phyloP scores from a whole-genome alignment of 2,797 vertebrate genomes.

The Chiroxiphia lanceolata region DNA sequence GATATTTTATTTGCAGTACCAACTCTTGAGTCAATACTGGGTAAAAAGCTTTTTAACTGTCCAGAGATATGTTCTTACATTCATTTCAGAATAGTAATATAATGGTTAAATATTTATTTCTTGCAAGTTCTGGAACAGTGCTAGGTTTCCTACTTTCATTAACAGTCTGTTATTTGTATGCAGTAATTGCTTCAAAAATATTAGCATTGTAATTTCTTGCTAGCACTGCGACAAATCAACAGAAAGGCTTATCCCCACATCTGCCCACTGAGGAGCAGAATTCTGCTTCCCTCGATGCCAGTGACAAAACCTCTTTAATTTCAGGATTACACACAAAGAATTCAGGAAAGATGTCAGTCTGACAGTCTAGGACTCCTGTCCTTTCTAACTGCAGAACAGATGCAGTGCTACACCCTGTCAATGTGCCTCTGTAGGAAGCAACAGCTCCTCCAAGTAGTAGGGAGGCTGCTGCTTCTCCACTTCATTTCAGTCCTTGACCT shows the following conservation, averaged over 20 bases:
- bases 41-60: conserved; percentile 46
- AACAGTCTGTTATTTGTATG: conserved; percentile 59
- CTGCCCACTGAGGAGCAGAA: neutral
- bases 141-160: conserved; percentile 55
- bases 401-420: neutral
- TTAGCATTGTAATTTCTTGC: conserved; percentile 36
- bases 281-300: neutral
- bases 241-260: neutral
- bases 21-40: conserved; percentile 12
- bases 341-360: neutral
- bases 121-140: conserved; percentile 49
- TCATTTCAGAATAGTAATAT: conserved; percentile 56
- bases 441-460: neutral
- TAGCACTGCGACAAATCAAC: conserved; percentile 16
- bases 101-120: conserved; percentile 75
- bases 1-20: neutral
- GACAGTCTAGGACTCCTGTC: neutral
- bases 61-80: conserved; percentile 43
- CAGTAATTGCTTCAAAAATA: conserved; percentile 65
- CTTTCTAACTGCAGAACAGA: neutral
- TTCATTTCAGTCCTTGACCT: neutral
- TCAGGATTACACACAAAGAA: neutral
- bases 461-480: neutral
- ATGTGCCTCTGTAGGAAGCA: neutral
- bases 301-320: conserved; percentile 11